phyloP scores from a whole-genome alignment of 2,113 vertebrate species.

The Merops nubicus region DNA sequence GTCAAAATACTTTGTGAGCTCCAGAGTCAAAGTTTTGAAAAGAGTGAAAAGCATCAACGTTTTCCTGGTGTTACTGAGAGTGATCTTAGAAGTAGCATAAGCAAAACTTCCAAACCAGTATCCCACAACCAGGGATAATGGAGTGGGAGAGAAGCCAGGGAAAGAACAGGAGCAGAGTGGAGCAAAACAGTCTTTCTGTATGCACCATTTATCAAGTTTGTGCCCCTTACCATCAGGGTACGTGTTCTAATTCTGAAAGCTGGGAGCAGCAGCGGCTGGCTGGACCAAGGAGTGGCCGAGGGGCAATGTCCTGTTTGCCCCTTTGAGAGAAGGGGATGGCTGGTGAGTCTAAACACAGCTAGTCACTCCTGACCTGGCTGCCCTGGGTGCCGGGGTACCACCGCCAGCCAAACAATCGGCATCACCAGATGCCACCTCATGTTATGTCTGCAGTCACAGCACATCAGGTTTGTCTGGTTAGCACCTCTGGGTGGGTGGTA shows the following conservation, averaged over 20 bases:
- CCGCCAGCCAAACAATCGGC: not conserved
- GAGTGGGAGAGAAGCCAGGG: not conserved
- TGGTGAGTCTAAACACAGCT: rapidly evolving
- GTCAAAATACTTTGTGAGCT: not conserved
- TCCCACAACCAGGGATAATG: not conserved
- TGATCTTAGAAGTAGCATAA: not conserved
- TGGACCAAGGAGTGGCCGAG: rapidly evolving
- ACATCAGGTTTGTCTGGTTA: rapidly evolving
- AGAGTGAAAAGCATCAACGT: not conserved
- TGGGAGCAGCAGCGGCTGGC: rapidly evolving
- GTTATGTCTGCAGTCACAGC: rapidly evolving
- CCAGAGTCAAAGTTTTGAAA: not conserved
- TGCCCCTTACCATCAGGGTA: not conserved
- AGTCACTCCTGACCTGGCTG: not conserved
- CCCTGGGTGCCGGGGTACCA: rapidly evolving
- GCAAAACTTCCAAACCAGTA: not conserved
- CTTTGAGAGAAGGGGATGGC: not conserved
- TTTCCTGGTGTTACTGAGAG: not conserved
- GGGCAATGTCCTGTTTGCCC: not conserved
- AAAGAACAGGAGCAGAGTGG: not conserved
- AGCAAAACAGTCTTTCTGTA: not conserved
- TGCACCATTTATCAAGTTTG: not conserved
- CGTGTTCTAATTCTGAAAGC: not conserved
- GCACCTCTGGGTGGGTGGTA: not conserved
- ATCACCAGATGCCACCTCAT: too few species aligned